Conservation (phyloP, 2,888 invertebrate genomes). For the Tyria jacobaeae region DNA sequence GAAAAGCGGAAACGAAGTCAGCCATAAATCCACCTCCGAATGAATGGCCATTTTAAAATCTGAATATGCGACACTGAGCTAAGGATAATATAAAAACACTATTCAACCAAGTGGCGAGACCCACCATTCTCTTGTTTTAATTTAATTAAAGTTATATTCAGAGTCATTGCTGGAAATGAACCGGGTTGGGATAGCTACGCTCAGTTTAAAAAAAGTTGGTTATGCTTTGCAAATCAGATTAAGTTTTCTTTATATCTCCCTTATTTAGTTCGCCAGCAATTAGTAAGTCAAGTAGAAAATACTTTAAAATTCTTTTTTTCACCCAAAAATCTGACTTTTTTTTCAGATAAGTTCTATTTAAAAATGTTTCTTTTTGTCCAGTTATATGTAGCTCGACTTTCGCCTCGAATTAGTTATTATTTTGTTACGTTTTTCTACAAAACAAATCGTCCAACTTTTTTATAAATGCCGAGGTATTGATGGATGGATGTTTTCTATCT, state of each 20-base stretch:
- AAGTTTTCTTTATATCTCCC: slow-evolving; percentile 57
- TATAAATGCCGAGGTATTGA: too few relatives aligned
- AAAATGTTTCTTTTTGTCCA: too few relatives aligned
- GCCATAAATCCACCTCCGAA: slow-evolving; percentile 67
- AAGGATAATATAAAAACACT: slow-evolving; percentile 65
- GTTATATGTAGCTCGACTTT: too few relatives aligned
- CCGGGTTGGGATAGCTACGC: slow-evolving; percentile 56
- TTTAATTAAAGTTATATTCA: slow-evolving; percentile 83
- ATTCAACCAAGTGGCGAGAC: slow-evolving; percentile 68
- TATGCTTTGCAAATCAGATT: slow-evolving; percentile 76
- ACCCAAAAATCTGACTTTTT: background rate
- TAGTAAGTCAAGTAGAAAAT: background rate
- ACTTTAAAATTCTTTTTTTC: background rate
- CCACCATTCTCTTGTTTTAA: slow-evolving; percentile 80
- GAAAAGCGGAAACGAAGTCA: slow-evolving; percentile 72
- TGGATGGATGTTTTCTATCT: too few relatives aligned
- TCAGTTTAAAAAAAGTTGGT: slow-evolving; percentile 66
- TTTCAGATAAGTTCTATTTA: background rate
- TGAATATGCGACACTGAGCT: slow-evolving; percentile 43
- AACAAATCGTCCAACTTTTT: too few relatives aligned
- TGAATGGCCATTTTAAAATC: slow-evolving; percentile 65
- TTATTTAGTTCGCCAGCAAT: slow-evolving; percentile 45
- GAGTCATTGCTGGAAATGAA: slow-evolving; percentile 65
- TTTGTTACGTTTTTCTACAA: too few relatives aligned
- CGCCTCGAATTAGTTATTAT: too few relatives aligned